phyloP scores from a whole-genome alignment of 2,888 invertebrate genomes.

The Agonopterix alstromeriana region DNA sequence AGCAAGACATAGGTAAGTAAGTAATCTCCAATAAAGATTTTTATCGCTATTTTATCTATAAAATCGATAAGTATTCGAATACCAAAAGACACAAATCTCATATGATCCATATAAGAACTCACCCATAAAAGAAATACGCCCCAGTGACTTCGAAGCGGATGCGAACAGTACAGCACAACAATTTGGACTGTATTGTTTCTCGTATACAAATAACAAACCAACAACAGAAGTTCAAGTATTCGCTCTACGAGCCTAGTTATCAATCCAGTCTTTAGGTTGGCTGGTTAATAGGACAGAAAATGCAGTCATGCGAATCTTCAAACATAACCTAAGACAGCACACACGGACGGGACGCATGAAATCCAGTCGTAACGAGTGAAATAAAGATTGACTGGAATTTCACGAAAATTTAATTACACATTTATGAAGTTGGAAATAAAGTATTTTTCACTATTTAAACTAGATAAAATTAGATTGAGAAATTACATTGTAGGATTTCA shows the following conservation, averaged over 20 bases:
- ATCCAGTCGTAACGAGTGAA: too few relatives aligned
- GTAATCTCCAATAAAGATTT: too few relatives aligned
- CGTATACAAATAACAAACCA: conserved; percentile 13
- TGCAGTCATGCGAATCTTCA: conserved; percentile 31
- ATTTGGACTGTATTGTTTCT: conserved; percentile 21
- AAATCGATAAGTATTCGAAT: too few relatives aligned
- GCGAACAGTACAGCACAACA: conserved; percentile 32
- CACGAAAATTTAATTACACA: too few relatives aligned
- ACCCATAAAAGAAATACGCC: conserved; percentile 47
- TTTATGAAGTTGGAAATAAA: too few relatives aligned
- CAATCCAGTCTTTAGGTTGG: conserved; percentile 37
- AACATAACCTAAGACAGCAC: conserved; percentile 1
- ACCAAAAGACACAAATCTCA: not conserved
- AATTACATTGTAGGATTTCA: too few relatives aligned
- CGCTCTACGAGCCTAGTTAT: conserved; percentile 25
- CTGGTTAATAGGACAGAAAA: conserved; percentile 56
- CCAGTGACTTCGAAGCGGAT: conserved; percentile 37
- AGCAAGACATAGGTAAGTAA: too few relatives aligned
- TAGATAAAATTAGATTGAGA: too few relatives aligned
- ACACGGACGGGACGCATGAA: too few relatives aligned
- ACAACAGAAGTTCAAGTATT: conserved; percentile 33
- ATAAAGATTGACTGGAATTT: too few relatives aligned
- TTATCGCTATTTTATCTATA: too few relatives aligned
- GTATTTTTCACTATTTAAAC: too few relatives aligned
- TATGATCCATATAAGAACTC: conserved; percentile 25